phyloP scores from a whole-genome alignment of 2,888 invertebrate species.

The Cataglyphis altisquamis region DNA sequence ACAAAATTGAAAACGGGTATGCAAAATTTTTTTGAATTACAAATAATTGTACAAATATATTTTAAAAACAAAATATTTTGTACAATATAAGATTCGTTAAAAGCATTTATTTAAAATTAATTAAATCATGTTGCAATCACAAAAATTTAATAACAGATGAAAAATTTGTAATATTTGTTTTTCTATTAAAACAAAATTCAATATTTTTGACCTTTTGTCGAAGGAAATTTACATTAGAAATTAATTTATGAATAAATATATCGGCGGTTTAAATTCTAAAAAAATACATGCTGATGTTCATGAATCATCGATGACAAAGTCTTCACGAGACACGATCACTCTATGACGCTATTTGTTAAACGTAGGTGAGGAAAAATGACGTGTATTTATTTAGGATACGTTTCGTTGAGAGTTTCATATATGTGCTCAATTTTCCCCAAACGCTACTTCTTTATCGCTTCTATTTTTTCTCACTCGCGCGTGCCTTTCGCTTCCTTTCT shows the following conservation, averaged over 20 bases:
- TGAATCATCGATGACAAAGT: slow-evolving; percentile 29
- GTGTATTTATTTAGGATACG: slow-evolving; percentile 80
- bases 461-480: slow-evolving; percentile 10
- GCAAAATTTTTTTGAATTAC: background rate
- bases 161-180: background rate
- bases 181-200: background rate
- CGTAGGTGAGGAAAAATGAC: slow-evolving; percentile 67
- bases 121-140: background rate
- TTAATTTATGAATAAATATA: background rate
- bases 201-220: background rate
- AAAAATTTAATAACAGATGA: background rate
- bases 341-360: slow-evolving; percentile 67
- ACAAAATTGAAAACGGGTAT: background rate
- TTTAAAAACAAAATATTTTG: background rate
- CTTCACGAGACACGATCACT: background rate
- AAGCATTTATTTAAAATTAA: background rate
- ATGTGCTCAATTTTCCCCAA: slow-evolving; percentile 69
- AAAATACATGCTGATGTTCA: background rate
- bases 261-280: background rate
- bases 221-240: background rate
- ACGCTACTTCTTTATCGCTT: slow-evolving; percentile 72
- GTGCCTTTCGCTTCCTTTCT: background rate
- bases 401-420: slow-evolving; percentile 64
- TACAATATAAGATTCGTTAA: background rate
- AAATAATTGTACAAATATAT: background rate